Evolutionary conservation across 2,797 vertebrate genomes (phyloP).

Genomic region (Xiphorhynchus erythropygius): DNA sequence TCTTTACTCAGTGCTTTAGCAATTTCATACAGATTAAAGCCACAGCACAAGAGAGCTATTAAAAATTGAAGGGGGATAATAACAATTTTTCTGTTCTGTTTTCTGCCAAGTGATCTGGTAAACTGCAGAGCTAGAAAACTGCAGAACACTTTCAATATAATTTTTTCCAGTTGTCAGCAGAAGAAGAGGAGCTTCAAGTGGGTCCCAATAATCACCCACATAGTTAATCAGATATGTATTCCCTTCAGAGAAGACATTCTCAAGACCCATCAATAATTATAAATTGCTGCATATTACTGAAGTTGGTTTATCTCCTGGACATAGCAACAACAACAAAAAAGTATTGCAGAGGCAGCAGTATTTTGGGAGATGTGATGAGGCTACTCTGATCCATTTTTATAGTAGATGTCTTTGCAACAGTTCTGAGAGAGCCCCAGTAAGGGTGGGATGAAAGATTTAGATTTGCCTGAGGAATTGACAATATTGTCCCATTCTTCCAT

Average conservation of each 20-base stretch:
- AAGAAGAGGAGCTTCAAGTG: neutral
- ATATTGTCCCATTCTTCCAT: neutral
- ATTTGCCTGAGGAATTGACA: neutral
- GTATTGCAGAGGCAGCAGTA: neutral
- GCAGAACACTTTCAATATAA: neutral
- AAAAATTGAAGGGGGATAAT: neutral
- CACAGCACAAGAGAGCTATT: neutral
- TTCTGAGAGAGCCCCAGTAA: neutral
- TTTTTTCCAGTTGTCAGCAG: neutral
- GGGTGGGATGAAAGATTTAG: neutral
- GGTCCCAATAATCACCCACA: neutral
- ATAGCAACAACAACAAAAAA: neutral
- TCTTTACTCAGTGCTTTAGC: neutral
- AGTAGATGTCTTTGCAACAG: neutral
- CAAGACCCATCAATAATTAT: neutral
- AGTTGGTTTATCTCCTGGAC: neutral
- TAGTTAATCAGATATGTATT: neutral
- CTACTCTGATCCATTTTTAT: neutral
- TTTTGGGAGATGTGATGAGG: neutral
- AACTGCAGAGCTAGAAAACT: neutral
- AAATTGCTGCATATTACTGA: neutral
- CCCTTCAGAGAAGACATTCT: neutral
- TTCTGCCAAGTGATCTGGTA: neutral
- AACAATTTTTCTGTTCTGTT: neutral
- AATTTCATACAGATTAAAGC: neutral